Base-by-base conservation (phyloP, 2,888 invertebrate species). In the Subacronicta megacephala region DNA sequence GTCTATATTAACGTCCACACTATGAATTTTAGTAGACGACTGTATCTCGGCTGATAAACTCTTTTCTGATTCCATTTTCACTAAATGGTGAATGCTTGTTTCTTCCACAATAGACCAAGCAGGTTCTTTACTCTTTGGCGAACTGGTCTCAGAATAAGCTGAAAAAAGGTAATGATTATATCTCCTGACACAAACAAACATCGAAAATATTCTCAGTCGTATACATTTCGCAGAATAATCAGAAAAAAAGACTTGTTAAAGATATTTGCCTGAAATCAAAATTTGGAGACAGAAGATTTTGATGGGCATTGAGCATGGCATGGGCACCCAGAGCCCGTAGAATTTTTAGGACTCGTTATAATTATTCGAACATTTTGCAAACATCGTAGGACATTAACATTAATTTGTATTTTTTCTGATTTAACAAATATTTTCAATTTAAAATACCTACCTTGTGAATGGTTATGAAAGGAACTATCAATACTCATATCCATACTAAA, bases 401-500 rank as follows among this genome's bases (percentile, higher is more conserved):
- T 10, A 10, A 26, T 26, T 10, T 26, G 10, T 10, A 3, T 26
- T n/a, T 10, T 26, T 26, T 26, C 26, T 26, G 2, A 26, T 3
- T 26, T 20, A 20, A 6, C 5, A 20, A 6, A 26, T 10, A 26
- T 26, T 2, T 2, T 3, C 0, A 26, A 26, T 26, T 10, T 26
- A 2, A 10, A n/a, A n/a, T n/a, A 1, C 9, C 7, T 80, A 90
- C 95, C 94, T 78, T 86, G 88, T 57, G 90, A 85, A 72, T 88
- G 73, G 47, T 90, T 85, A 66, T 90, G 90, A 36, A 90, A 63
- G 0, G 94, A 95, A 10, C 85, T 90, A 72, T 95, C 95, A 10
- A 95, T 75, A 55, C 95, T 95, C 92, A 95, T 95, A 58, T 94
- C 94, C 88, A 92, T 92, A 64, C 92, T 94, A 63, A 95, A 94